These are phyloP conservation scores for Sebastolobus altivelis DNA, from an alignment of 2,797 vertebrate species.

Conservation along the genomic window DNA sequence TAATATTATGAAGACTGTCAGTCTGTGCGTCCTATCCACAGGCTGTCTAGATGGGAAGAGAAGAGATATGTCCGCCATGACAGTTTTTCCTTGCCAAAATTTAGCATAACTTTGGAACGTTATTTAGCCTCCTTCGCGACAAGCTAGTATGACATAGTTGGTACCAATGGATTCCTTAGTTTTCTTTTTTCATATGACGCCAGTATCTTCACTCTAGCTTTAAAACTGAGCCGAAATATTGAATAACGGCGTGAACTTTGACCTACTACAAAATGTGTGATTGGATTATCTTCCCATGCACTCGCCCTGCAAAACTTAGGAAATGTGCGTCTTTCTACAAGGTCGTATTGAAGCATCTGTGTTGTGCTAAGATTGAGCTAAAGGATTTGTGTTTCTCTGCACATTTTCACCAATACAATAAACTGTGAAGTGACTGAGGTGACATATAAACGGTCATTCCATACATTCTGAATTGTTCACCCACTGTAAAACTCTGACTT, in stretches of 20 bases:
- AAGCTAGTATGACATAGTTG: too few species aligned
- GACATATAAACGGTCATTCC: constrained; percentile 6
- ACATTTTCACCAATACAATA: not conserved
- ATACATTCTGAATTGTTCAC: not conserved
- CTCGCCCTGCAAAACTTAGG: not conserved
- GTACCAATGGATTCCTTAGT: too few species aligned
- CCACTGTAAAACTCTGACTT: not conserved
- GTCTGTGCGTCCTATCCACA: not conserved
- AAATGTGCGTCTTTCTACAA: not conserved
- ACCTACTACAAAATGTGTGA: too few species aligned
- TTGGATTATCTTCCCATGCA: not conserved
- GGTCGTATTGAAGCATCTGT: not conserved
- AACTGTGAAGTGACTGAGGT: not conserved
- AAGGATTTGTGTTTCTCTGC: not conserved
- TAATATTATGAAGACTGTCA: too few species aligned
- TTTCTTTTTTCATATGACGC: too few species aligned
- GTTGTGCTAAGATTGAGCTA: constrained; percentile 2
- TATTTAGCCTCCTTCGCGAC: too few species aligned
- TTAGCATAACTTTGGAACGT: too few species aligned
- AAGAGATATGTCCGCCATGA: not conserved
- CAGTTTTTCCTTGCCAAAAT: too few species aligned
- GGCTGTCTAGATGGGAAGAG: not conserved
- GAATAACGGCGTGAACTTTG: too few species aligned
- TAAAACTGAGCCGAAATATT: too few species aligned
- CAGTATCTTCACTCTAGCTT: too few species aligned